These are phyloP conservation scores for Ashinkailepas kermadecensis DNA, from an alignment of 2,888 invertebrate species.

Conservation along the genomic window DNA sequence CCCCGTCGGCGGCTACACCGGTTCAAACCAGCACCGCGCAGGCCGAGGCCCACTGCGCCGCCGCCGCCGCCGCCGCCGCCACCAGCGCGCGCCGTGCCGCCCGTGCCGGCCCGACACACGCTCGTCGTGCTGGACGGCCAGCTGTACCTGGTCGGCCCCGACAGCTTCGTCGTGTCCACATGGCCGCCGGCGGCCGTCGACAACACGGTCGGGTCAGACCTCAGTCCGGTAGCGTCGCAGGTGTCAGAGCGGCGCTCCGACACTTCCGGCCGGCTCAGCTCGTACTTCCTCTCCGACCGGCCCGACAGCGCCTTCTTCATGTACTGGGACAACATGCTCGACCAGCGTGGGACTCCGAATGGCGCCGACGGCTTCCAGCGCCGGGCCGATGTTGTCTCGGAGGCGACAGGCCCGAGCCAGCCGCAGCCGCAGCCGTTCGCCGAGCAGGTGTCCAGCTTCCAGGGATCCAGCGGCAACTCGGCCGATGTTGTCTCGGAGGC, in stretches of 20 bases:
- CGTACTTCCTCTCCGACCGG: not conserved
- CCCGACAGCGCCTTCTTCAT: not conserved
- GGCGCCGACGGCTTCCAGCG: not conserved
- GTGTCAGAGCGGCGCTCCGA: not conserved
- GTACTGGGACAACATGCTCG: not conserved
- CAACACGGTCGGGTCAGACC: not conserved
- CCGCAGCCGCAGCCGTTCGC: no score
- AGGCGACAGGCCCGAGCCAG: no score
- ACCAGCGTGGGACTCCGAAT: no score
- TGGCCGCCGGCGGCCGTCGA: not conserved
- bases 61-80: conserved; percentile 29
- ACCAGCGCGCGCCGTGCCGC: conserved; percentile 40
- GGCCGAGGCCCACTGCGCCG: no score
- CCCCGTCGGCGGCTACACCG: no score
- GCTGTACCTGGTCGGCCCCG: not conserved
- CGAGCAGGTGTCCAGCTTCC: no score
- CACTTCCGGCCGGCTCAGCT: not conserved
- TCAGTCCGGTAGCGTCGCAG: not conserved
- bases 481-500: no score
- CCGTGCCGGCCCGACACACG: not conserved
- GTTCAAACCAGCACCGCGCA: no score
- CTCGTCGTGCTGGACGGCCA: not conserved
- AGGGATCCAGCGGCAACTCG: no score
- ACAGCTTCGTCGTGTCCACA: not conserved
- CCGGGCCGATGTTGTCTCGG: no score